A percentile compares a stretch with the other conserved stretches of the same genome.
Conservation (phyloP, 1,140 invertebrate genomes). For the Capitella teleta region DNA sequence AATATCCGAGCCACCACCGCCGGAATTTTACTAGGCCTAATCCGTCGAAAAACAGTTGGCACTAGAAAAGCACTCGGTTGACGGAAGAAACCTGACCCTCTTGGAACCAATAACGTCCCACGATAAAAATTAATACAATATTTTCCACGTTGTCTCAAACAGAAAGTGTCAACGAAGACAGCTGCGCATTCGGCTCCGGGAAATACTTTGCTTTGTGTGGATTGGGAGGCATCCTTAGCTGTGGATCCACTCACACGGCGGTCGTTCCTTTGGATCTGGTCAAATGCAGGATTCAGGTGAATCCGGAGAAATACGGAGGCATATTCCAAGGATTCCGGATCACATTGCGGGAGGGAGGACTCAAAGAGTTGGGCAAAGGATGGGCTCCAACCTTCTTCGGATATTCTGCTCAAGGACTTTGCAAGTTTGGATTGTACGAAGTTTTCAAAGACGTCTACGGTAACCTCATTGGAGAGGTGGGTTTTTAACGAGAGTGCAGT, state of each 20-base stretch:
- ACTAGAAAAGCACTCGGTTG: no score
- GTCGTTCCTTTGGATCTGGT: conserved; percentile 94
- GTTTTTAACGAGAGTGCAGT: no score
- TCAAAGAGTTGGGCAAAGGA: conserved; percentile 71
- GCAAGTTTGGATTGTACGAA: conserved; percentile 71
- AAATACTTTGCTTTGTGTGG: conserved; percentile 92
- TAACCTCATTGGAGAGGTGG: conserved; percentile 68
- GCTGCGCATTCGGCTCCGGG: conserved; percentile 82
- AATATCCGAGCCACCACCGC: no score
- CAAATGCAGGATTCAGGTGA: conserved; percentile 86
- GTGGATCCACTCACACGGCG: conserved; percentile 74
- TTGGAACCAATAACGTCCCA: no score
- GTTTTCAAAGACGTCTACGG: conserved; percentile 81
- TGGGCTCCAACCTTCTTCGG: conserved; percentile 98
- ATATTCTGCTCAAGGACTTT: conserved; percentile 78
- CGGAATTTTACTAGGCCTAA: no score
- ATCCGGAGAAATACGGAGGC: conserved; percentile 13
- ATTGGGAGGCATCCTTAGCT: conserved; percentile 87
- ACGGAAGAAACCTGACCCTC: no score
- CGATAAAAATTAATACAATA: no score
- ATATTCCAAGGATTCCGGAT: conserved; percentile 40
- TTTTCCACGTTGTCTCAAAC: no score
- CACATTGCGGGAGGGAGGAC: conserved; percentile 66
- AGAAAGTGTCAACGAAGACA: no score
- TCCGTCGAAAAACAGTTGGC: no score